A percentile compares a stretch with the other conserved stretches of the same genome.
Conservation (phyloP, 2,113 vertebrate genomes). For the Anarrhichthys ocellatus region DNA sequence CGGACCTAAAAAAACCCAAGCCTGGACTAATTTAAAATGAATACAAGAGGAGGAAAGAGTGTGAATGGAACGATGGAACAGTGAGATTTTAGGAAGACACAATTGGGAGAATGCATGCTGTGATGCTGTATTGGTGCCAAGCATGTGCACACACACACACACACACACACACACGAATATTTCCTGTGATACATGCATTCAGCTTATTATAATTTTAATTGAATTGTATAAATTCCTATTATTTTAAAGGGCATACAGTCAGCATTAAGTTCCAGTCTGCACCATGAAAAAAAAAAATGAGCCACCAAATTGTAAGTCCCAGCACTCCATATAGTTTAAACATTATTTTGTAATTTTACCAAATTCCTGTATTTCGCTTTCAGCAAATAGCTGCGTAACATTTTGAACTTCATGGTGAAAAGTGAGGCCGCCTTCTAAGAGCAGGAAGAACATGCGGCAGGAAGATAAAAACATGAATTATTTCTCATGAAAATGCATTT, state of each 20-base stretch:
- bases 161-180: background rate
- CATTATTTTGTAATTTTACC: constrained; percentile 8
- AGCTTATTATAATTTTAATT: background rate
- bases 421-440: background rate
- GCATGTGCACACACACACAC: background rate
- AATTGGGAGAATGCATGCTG: background rate
- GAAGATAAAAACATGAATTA: constrained; percentile 27
- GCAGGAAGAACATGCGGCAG: background rate
- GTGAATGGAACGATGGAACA: constrained; percentile 1
- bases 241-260: background rate
- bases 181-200: background rate
- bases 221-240: background rate
- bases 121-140: background rate
- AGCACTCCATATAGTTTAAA: background rate
- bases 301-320: background rate
- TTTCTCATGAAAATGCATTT: constrained; percentile 28
- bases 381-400: background rate
- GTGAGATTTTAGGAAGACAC: background rate
- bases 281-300: background rate
- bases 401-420: background rate
- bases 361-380: background rate
- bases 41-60: background rate
- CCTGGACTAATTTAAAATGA: background rate
- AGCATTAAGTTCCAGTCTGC: background rate
- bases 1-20: background rate